Evolutionary conservation across 2,797 vertebrate species (phyloP).

Genomic region (Heterohyrax brucei): DNA sequence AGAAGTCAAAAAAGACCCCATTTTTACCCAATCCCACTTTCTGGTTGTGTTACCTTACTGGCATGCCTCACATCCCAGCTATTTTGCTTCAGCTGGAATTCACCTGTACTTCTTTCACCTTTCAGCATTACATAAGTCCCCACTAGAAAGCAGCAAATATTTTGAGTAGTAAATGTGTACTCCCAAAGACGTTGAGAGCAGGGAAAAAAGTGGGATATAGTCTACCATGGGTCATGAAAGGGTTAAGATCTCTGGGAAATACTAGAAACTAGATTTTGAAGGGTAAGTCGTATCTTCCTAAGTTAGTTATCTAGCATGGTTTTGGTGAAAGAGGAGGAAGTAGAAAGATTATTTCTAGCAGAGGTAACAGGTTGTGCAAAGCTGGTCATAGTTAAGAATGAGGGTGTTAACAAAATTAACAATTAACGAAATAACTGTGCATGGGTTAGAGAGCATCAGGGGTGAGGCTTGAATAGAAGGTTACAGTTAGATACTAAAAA

Average conservation of each 20-base stretch:
- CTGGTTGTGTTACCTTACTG: too few species aligned
- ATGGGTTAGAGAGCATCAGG: background rate
- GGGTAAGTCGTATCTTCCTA: background rate
- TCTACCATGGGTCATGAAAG: too few species aligned
- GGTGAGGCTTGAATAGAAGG: background rate
- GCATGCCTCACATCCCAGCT: too few species aligned
- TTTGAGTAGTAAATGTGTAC: too few species aligned
- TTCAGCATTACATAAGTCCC: too few species aligned
- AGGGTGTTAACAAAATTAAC: background rate
- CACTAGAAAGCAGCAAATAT: too few species aligned
- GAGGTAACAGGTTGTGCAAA: background rate
- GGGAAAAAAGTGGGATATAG: too few species aligned
- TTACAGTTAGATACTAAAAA: background rate
- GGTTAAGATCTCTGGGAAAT: background rate
- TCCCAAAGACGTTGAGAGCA: too few species aligned
- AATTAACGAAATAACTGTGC: background rate
- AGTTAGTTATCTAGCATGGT: background rate
- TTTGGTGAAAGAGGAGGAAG: background rate
- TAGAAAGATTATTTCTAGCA: background rate
- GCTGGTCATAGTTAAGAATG: background rate
- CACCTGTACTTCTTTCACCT: too few species aligned
- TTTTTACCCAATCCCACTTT: too few species aligned
- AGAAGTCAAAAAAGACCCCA: too few species aligned
- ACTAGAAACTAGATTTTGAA: background rate
- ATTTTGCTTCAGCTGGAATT: too few species aligned